phyloP scores from a whole-genome alignment of 1,140 invertebrate genomes.

The Globodera rostochiensis region DNA sequence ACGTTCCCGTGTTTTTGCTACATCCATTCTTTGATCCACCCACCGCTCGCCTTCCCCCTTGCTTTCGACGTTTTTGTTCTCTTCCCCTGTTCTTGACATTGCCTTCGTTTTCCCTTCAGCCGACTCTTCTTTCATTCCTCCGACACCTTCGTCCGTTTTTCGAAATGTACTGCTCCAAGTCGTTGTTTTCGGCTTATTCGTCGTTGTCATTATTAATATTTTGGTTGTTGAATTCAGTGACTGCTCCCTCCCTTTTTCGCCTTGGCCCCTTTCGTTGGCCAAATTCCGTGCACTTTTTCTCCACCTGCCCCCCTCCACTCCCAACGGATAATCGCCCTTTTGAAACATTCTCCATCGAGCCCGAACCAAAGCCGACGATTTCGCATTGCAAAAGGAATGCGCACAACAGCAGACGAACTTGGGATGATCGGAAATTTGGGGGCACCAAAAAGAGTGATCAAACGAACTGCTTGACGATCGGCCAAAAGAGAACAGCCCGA shows the following conservation, averaged over 20 bases:
- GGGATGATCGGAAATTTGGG: neutral
- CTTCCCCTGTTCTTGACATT: neutral
- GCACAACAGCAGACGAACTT: slow-evolving; percentile 11
- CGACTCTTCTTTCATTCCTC: neutral
- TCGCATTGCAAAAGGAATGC: slow-evolving; percentile 5
- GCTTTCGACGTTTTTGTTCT: neutral
- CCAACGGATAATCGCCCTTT: slow-evolving; percentile 4
- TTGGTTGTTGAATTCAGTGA: neutral
- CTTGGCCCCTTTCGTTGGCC: neutral
- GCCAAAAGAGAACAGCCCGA: neutral
- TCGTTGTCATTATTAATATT: neutral
- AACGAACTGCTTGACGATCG: neutral
- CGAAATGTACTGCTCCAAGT: neutral
- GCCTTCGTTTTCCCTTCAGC: neutral
- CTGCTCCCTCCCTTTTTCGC: neutral
- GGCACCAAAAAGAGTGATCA: neutral
- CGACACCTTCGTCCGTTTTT: neutral
- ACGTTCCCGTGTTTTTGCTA: too few relatives aligned
- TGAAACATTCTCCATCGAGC: slow-evolving; percentile 9
- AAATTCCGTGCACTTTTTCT: neutral
- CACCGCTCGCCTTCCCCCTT: too few relatives aligned
- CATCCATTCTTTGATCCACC: too few relatives aligned
- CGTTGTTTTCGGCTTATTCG: neutral
- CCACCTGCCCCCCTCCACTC: neutral
- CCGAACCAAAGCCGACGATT: neutral